Evolutionary conservation across 1,140 invertebrate species (phyloP).

Genomic region (Lordiphosa collinella): DNA sequence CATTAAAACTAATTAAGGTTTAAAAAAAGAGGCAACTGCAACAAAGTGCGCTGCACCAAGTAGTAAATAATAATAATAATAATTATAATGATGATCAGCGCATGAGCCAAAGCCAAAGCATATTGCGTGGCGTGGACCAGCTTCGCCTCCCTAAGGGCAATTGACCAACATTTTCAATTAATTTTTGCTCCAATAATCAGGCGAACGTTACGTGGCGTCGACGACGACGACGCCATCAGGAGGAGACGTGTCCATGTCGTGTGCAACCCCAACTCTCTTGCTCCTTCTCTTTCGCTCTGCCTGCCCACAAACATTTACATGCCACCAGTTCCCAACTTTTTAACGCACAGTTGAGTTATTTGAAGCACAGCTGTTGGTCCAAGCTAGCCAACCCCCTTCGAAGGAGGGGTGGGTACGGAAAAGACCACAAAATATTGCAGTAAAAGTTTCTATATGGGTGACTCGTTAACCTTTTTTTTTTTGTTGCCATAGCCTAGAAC

Average conservation of each 20-base stretch:
- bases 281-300: neutral
- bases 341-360: constrained; percentile 72
- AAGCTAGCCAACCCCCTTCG: constrained; percentile 33
- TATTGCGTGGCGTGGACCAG: constrained; percentile 18
- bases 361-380: constrained; percentile 65
- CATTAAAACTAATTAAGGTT: constrained; percentile 67
- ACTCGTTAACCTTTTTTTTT: constrained; percentile 59
- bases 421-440: constrained; percentile 55
- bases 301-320: constrained; percentile 18
- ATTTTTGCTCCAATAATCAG: constrained; percentile 78
- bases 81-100: constrained; percentile 34
- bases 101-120: constrained; percentile 19
- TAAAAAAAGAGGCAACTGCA: constrained; percentile 24
- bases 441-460: constrained; percentile 46
- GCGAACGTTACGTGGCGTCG: constrained; percentile 40
- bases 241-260: constrained; percentile 9
- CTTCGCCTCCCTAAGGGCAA: constrained; percentile 49
- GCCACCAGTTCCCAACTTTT: neutral
- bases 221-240: constrained; percentile 7
- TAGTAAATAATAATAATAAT: constrained; percentile 46
- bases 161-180: constrained; percentile 79
- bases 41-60: constrained; percentile 21
- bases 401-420: constrained; percentile 2
- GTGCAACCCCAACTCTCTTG: neutral
- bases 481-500: constrained; percentile 20